Percentiles rank a stretch among this genome's conserved stretches.
These are phyloP conservation scores for Montipora cactus DNA, from an alignment of 64 coral and sea anemone genomes.

Conservation along the genomic window DNA sequence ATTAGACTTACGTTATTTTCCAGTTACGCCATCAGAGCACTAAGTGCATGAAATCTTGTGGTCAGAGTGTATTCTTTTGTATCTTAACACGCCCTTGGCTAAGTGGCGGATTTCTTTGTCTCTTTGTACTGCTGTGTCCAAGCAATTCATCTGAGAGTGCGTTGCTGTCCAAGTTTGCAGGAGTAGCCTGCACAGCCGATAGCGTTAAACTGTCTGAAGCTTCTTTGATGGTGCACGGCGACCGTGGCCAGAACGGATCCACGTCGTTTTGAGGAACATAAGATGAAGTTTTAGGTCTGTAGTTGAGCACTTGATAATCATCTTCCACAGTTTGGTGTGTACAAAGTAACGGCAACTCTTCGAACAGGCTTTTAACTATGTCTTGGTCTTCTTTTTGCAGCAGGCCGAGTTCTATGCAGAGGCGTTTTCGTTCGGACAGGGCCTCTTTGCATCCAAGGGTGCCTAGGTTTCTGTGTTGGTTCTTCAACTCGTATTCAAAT, in stretches of 20 bases:
- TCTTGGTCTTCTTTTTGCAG: not conserved
- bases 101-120: not conserved
- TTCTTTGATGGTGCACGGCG: not conserved
- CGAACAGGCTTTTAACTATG: not conserved
- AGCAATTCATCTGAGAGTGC: not conserved
- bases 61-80: not conserved
- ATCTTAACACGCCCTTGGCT: not conserved
- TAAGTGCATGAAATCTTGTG: too few species aligned
- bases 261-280: not conserved
- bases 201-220: too few species aligned
- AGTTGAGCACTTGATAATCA: not conserved
- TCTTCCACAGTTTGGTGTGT: not conserved
- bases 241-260: not conserved
- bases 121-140: not conserved
- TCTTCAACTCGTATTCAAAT: not conserved
- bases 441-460: not conserved
- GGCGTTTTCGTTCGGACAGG: not conserved
- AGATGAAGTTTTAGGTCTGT: not conserved
- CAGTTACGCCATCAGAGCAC: too few species aligned
- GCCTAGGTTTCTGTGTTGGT: not conserved
- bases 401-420: not conserved
- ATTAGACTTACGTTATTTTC: not conserved
- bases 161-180: not conserved
- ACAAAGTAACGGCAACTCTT: not conserved
- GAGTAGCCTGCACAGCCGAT: too few species aligned